A percentile compares a stretch with the other conserved stretches of the same genome.
Conservation (phyloP, 2,888 invertebrate genomes). For the Pteria penguin region DNA sequence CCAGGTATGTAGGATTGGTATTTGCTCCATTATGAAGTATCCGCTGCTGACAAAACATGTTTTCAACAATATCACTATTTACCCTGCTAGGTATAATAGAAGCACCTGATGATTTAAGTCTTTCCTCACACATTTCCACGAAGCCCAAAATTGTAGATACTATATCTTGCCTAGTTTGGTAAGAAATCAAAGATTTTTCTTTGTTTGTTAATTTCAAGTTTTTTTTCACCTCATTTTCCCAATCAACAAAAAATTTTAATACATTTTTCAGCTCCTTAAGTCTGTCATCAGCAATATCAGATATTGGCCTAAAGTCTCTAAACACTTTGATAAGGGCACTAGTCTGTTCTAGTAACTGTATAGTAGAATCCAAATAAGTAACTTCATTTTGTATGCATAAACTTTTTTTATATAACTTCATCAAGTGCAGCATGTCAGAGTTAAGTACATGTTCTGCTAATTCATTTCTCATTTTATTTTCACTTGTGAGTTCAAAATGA, state of each 20-base stretch:
- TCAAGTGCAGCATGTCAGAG: slow-evolving; percentile 45
- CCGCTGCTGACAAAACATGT: slow-evolving; percentile 42
- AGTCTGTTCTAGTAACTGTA: slow-evolving; percentile 34
- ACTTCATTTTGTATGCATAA: slow-evolving; percentile 35
- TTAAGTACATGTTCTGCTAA: slow-evolving; percentile 48
- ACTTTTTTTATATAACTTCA: slow-evolving; percentile 38
- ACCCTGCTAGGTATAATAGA: slow-evolving; percentile 30
- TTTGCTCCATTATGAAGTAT: slow-evolving; percentile 36
- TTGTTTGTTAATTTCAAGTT: slow-evolving; percentile 17
- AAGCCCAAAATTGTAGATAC: slow-evolving; percentile 39
- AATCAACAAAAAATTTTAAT: slow-evolving; percentile 37
- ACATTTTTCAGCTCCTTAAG: slow-evolving; percentile 21
- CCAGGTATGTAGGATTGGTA: slow-evolving; percentile 36
- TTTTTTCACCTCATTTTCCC: slow-evolving; percentile 27
- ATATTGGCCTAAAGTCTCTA: slow-evolving; percentile 32
- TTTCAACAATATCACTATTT: slow-evolving; percentile 42
- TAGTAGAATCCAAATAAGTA: slow-evolving; percentile 34
- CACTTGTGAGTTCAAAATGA: slow-evolving; percentile 40
- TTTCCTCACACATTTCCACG: slow-evolving; percentile 34
- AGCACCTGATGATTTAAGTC: slow-evolving; percentile 13
- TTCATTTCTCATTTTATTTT: slow-evolving; percentile 51
- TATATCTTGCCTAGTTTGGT: slow-evolving; percentile 43
- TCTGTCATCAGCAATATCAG: slow-evolving; percentile 32
- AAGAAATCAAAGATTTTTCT: slow-evolving; percentile 40
- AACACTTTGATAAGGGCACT: slow-evolving; percentile 33